Evolutionary conservation across 2,888 invertebrate genomes (phyloP).

Genomic region (Epinotia ramella): DNA sequence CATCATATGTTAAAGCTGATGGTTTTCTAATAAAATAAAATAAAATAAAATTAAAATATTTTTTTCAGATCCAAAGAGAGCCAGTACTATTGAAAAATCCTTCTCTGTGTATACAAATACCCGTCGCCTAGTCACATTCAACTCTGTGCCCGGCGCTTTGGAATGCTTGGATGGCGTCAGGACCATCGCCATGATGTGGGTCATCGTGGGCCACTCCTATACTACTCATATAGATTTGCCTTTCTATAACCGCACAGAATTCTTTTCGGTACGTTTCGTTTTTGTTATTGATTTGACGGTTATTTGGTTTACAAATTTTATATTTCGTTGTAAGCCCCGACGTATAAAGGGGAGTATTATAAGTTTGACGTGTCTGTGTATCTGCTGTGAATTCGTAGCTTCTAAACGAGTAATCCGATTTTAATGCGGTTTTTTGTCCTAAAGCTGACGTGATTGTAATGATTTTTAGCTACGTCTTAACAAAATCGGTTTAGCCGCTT

Average conservation of each 20-base stretch:
- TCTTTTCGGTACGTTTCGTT: slow-evolving; percentile 55
- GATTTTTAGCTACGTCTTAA: no score
- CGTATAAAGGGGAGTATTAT: no score
- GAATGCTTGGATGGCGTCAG: slow-evolving; percentile 80
- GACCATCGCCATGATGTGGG: slow-evolving; percentile 79
- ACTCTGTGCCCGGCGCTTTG: slow-evolving; percentile 63
- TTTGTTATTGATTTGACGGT: not conserved
- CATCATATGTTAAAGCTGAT: no score
- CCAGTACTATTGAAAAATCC: slow-evolving; percentile 46
- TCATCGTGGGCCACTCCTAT: slow-evolving; percentile 74
- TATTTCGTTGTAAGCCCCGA: no score
- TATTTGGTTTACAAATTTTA: not conserved
- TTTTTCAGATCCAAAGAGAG: slow-evolving; percentile 42
- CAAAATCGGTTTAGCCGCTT: no score
- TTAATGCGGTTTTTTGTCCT: no score
- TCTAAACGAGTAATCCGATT: no score
- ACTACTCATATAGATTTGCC: slow-evolving; percentile 50
- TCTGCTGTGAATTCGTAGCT: no score
- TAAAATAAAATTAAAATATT: no score
- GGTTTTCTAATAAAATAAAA: no score
- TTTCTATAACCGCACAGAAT: slow-evolving; percentile 58
- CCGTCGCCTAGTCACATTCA: slow-evolving; percentile 67
- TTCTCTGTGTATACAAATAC: slow-evolving; percentile 75
- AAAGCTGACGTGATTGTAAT: no score
- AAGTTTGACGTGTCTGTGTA: no score